These are phyloP conservation scores for Chirona hameri DNA, from an alignment of 2,888 invertebrate genomes.

Conservation along the genomic window DNA sequence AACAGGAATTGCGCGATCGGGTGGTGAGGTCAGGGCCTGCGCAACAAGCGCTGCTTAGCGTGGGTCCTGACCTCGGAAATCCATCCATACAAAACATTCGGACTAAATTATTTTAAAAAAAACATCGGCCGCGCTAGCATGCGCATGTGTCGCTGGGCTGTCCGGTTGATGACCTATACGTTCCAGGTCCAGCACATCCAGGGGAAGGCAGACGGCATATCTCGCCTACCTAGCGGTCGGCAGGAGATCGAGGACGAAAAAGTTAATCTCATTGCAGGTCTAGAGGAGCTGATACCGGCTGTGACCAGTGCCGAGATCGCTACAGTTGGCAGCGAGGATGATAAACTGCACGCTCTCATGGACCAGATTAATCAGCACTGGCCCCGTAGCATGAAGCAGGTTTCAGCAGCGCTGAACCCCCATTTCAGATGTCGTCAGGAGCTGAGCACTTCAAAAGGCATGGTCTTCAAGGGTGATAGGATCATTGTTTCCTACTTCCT, in stretches of 20 bases:
- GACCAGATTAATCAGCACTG: neutral
- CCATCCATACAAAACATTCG: too few species aligned
- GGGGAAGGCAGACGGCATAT: neutral
- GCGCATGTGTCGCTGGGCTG: neutral
- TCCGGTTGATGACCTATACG: neutral
- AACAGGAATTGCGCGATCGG: too few species aligned
- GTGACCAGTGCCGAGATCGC: neutral
- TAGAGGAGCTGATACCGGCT: neutral
- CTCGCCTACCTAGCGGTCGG: neutral
- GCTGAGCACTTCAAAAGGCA: neutral
- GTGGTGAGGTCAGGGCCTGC: too few species aligned
- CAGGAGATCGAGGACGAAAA: neutral
- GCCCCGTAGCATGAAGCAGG: neutral
- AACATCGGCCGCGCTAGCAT: neutral
- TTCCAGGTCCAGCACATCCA: slow-evolving; percentile 1
- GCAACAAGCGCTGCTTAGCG: too few species aligned
- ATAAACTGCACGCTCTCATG: neutral
- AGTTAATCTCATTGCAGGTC: neutral
- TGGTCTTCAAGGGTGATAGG: neutral
- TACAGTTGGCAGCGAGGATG: neutral
- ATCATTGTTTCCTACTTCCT: neutral
- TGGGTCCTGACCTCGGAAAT: too few species aligned
- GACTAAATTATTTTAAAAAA: too few species aligned
- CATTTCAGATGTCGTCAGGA: neutral
- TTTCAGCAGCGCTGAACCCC: neutral